Evolutionary conservation across 1,140 invertebrate genomes (phyloP).

Genomic region (Rhyacophila brunnea): DNA sequence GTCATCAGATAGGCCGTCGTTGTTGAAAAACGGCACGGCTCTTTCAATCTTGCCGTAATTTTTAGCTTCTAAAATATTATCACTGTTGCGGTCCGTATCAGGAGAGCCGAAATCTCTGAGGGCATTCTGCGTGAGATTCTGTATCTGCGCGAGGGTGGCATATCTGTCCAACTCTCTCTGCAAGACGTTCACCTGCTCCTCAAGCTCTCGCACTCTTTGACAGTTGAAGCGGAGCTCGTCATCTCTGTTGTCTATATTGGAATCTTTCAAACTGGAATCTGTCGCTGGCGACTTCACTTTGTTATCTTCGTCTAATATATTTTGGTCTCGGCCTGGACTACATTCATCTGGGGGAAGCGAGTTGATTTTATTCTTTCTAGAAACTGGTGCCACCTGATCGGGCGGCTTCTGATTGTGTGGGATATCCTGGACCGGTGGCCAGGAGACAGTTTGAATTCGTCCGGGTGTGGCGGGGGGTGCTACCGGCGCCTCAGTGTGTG

Average conservation of each 20-base stretch:
- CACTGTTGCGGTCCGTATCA: constrained; percentile 32
- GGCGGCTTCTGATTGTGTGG: constrained; percentile 32
- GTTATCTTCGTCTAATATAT: no score
- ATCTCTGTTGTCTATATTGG: constrained; percentile 16
- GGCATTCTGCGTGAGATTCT: constrained; percentile 52
- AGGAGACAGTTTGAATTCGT: constrained; percentile 44
- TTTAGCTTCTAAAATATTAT: constrained; percentile 9
- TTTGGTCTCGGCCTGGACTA: not conserved
- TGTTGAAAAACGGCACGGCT: constrained; percentile 32
- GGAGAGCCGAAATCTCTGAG: constrained; percentile 51
- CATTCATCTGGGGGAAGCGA: not conserved
- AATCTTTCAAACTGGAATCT: no score
- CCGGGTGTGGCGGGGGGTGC: constrained; percentile 70
- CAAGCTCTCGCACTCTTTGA: constrained; percentile 39
- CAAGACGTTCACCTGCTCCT: constrained; percentile 52
- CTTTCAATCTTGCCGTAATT: constrained; percentile 30
- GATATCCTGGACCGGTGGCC: constrained; percentile 42
- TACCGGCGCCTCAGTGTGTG: constrained; percentile 70
- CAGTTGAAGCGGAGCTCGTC: constrained; percentile 6
- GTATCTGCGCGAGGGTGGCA: constrained; percentile 54
- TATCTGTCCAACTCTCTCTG: constrained; percentile 56
- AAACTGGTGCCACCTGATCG: constrained; percentile 33
- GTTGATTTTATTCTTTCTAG: constrained; percentile 28
- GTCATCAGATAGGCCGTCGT: constrained; percentile 18
- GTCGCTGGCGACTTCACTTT: no score